A percentile compares a stretch with the other conserved stretches of the same genome.
phyloP scores from a whole-genome alignment of 1,140 invertebrate species.

The Brachystomella parvula region DNA sequence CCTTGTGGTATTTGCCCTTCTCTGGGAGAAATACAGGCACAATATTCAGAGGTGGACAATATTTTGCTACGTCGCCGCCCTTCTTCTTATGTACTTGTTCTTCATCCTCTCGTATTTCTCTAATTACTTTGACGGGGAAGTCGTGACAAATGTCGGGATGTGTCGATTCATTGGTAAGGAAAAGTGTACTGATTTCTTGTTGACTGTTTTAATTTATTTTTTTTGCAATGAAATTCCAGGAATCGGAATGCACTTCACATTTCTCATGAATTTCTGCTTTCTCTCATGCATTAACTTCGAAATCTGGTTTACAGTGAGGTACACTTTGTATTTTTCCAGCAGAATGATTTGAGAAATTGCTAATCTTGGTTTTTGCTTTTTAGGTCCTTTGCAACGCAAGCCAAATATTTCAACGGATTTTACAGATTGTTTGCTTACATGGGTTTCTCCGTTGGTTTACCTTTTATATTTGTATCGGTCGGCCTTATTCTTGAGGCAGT shows the following conservation, averaged over 20 bases:
- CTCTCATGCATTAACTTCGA: constrained; percentile 36
- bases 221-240: not conserved
- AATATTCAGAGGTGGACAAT: constrained; percentile 30
- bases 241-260: constrained; percentile 34
- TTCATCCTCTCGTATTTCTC: constrained; percentile 12
- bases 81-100: constrained; percentile 18
- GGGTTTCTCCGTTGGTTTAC: constrained; percentile 22
- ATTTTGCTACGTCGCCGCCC: constrained; percentile 12
- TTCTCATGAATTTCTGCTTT: constrained; percentile 35
- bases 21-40: constrained; percentile 29
- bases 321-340: constrained; percentile 1
- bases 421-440: constrained; percentile 23
- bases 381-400: not conserved
- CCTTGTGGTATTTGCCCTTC: constrained; percentile 19
- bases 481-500: constrained; percentile 26
- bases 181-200: not conserved
- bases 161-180: constrained; percentile 18
- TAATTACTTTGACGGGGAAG: not conserved
- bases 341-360: not conserved
- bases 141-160: not conserved
- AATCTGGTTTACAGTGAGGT: constrained; percentile 38
- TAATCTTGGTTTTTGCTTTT: not conserved
- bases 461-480: constrained; percentile 25
- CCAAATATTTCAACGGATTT: constrained; percentile 11
- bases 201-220: not conserved